Evolutionary conservation across 2,797 vertebrate species (phyloP).

Genomic region (Neopelma chrysocephalum): DNA sequence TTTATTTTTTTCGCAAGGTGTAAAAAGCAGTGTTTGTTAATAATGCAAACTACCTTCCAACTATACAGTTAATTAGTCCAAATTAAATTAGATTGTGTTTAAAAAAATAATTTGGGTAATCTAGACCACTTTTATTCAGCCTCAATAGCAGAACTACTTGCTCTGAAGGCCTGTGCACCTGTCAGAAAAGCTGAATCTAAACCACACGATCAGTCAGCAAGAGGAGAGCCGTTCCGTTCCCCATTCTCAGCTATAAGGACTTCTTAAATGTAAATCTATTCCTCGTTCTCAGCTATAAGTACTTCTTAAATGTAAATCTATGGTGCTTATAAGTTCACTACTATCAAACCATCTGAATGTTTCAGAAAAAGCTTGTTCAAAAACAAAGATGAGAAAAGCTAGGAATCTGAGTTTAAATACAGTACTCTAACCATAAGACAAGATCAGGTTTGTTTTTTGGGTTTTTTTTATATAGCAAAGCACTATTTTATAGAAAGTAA

Average conservation of each 20-base stretch:
- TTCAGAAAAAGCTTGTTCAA: not conserved
- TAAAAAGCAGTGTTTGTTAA: not conserved
- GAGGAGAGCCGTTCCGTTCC: not conserved
- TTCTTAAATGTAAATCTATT: not conserved
- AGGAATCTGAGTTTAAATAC: not conserved
- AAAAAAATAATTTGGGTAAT: not conserved
- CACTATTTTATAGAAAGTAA: not conserved
- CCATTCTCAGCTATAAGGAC: not conserved
- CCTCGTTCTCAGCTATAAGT: not conserved
- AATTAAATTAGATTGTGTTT: not conserved
- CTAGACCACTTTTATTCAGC: not conserved
- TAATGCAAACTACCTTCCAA: not conserved
- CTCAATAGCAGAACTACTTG: not conserved
- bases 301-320: not conserved
- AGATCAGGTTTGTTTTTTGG: not conserved
- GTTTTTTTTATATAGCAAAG: not conserved
- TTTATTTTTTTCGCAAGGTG: not conserved
- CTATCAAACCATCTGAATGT: not conserved
- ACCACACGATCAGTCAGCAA: not conserved
- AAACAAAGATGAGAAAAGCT: not conserved
- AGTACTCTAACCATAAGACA: not conserved
- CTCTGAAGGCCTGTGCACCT: not conserved
- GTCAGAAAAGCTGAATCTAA: not conserved
- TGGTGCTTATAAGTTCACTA: not conserved
- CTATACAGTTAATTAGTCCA: not conserved